Conservation (phyloP, 2,888 invertebrate species). For the Dendrolimus pini region DNA sequence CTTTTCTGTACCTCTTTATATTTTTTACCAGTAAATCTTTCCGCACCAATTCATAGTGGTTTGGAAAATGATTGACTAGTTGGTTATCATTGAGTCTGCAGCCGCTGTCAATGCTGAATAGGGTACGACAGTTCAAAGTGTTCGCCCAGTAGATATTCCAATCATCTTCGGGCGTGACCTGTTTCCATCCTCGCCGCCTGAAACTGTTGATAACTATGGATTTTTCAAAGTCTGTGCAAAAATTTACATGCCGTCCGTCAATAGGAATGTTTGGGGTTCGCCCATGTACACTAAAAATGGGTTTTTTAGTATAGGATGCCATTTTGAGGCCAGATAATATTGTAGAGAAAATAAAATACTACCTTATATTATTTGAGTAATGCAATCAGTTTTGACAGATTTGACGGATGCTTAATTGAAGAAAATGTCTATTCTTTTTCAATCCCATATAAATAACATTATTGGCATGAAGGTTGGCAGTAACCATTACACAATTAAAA, state of each 20-base stretch:
- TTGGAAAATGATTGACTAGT: conserved; percentile 96
- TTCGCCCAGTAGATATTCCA: conserved; percentile 98
- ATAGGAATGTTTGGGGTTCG: conserved; percentile 27
- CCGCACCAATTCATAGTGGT: conserved; percentile 94
- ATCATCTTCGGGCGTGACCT: conserved; percentile 89
- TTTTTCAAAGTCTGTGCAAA: conserved; percentile 45
- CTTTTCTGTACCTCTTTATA: conserved; percentile 93
- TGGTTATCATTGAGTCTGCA: conserved; percentile 84
- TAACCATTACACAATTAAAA: too few species aligned
- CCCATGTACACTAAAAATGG: conserved; percentile 70
- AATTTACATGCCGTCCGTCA: conserved; percentile 79
- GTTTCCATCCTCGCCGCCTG: conserved; percentile 78
- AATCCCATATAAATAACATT: too few species aligned
- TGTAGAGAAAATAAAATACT: too few species aligned
- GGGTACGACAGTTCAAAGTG: conserved; percentile 89
- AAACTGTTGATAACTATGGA: conserved; percentile 41
- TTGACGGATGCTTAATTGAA: too few species aligned
- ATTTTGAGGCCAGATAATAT: not conserved
- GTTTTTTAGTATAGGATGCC: conserved; percentile 72
- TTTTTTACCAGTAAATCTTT: conserved; percentile 97
- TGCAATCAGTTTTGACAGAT: too few species aligned
- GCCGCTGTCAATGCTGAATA: conserved; percentile 78
- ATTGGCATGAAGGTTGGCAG: too few species aligned
- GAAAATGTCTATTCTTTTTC: too few species aligned
- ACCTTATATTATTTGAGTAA: too few species aligned